phyloP scores from a whole-genome alignment of 1,140 invertebrate species.

The Penaeus indicus region DNA sequence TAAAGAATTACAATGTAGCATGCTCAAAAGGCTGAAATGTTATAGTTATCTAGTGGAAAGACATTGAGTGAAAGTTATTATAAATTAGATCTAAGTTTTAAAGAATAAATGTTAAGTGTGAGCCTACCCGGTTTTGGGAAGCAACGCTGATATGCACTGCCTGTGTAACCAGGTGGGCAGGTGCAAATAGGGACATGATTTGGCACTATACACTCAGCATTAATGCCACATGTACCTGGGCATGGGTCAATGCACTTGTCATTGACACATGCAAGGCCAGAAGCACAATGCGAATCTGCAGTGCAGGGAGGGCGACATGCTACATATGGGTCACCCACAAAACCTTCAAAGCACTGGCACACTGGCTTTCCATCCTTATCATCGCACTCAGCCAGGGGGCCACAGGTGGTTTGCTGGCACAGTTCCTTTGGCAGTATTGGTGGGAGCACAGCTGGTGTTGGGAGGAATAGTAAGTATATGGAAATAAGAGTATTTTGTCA shows the following conservation, averaged over 20 bases:
- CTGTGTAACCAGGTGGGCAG: slow-evolving; percentile 74
- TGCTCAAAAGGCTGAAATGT: too few species aligned
- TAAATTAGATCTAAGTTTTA: too few species aligned
- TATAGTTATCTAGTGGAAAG: too few species aligned
- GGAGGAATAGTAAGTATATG: background rate
- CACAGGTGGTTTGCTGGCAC: slow-evolving; percentile 28
- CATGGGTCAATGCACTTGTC: slow-evolving; percentile 84
- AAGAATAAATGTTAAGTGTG: background rate
- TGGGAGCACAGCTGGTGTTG: slow-evolving; percentile 24
- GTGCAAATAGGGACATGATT: slow-evolving; percentile 79
- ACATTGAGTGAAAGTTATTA: too few species aligned
- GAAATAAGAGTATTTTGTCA: background rate
- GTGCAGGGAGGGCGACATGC: slow-evolving; percentile 83
- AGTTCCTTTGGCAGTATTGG: background rate
- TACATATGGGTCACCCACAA: slow-evolving; percentile 70
- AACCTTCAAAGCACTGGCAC: slow-evolving; percentile 35
- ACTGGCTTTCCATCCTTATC: background rate
- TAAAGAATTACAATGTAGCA: too few species aligned
- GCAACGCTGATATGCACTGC: slow-evolving; percentile 72
- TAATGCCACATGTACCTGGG: slow-evolving; percentile 79
- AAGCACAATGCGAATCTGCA: slow-evolving; percentile 80
- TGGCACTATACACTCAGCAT: slow-evolving; percentile 80
- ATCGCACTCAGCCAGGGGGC: slow-evolving; percentile 15
- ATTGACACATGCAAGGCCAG: slow-evolving; percentile 82
- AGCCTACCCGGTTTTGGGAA: slow-evolving; percentile 28